These are phyloP conservation scores for Rhynchophorus ferrugineus DNA, from an alignment of 1,140 invertebrate genomes.

Conservation along the genomic window DNA sequence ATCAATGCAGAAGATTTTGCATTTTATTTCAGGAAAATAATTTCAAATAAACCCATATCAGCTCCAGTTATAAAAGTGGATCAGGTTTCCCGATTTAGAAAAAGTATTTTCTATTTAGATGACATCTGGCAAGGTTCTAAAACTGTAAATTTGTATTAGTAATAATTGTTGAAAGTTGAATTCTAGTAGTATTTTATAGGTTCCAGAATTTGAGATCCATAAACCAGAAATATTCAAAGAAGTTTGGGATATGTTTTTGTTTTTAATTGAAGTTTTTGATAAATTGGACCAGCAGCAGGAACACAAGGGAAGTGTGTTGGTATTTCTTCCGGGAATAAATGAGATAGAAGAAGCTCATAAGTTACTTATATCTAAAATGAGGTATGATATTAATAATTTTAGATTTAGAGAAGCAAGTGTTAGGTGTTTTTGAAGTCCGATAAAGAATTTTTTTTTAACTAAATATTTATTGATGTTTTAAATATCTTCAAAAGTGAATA, in stretches of 20 bases:
- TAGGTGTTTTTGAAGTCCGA: no score
- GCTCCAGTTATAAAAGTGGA: constrained; percentile 51
- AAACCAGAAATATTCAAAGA: constrained; percentile 42
- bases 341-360: constrained; percentile 66
- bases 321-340: constrained; percentile 80
- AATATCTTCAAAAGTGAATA: no score
- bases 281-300: constrained; percentile 51
- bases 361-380: constrained; percentile 11
- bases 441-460: no score
- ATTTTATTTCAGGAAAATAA: constrained; percentile 55
- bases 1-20: constrained; percentile 66
- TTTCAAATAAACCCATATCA: constrained; percentile 6
- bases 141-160: constrained; percentile 31
- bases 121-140: constrained; percentile 43
- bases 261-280: constrained; percentile 64
- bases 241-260: constrained; percentile 45
- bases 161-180: background rate
- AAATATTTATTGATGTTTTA: no score
- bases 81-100: constrained; percentile 45
- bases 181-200: constrained; percentile 33
- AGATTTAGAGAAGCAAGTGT: background rate
- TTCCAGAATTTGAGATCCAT: constrained; percentile 42
- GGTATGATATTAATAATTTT: background rate
- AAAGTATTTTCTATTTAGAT: constrained; percentile 64
- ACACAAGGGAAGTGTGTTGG: constrained; percentile 58